Evolutionary conservation across 2,888 invertebrate species (phyloP), one percentile per base, ranked within the genome.

Genomic region (Petrolisthes cinctipes): DNA sequence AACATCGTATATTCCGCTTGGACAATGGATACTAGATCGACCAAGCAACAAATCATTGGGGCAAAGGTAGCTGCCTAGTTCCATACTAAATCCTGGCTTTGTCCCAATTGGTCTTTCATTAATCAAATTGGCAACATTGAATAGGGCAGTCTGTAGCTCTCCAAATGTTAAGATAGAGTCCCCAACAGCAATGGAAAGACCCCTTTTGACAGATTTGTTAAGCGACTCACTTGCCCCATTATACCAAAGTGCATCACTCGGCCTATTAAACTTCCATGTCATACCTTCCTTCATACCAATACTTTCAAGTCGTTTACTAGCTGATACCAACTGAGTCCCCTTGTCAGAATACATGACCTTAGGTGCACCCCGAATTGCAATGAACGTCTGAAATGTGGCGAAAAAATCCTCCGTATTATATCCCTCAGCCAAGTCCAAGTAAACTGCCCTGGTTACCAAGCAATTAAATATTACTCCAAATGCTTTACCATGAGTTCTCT

Each of bases 401-500:
- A 84, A 61, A 37, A 37, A 37, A 37, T 37, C 37, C 37, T 37
- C 37, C 37, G 37, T 61, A 51, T n/a, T 66, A 14, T 84, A 84
- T 37, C 84, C 76, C n/a, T 78, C 66, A 84, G 78, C n/a, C 14
- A 68, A 78, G n/a, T 84, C 78, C 14, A 78, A 66, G 53, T 84
- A 37, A 57, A 78, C 84, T 61, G 37, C 37, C 37, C 37, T 37
- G 37, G 37, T 37, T 37, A 37, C 37, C 37, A 37, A 37, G 37
- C 37, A 37, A 37, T 1, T 37, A 37, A 37, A 37, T 37, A 37
- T 37, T 37, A 37, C 0, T 37, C 37, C 82, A 78, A 53, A 85
- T 7, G 53, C 37, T 23, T 85, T 85, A 5, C 68, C 78, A 53
- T n/a, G 20, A 37, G 37, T 2, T 37, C 37, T 37, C 37, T 37